Conservation (phyloP, 1,140 invertebrate genomes). For the Zaprionus camerounensis region DNA sequence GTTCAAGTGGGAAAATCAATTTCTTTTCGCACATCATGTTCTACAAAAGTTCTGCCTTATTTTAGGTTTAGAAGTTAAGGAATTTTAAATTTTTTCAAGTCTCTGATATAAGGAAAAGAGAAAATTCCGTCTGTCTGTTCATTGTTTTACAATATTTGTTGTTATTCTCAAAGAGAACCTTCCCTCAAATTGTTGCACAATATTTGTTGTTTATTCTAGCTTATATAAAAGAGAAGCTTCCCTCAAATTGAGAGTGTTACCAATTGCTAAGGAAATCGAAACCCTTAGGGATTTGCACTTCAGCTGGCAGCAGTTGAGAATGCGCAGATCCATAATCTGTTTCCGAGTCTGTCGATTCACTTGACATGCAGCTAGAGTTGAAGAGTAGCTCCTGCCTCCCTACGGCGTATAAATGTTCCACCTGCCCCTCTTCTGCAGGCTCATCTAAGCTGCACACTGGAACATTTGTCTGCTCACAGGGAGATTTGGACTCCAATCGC, state of each 20-base stretch:
- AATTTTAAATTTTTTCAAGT: too few relatives aligned
- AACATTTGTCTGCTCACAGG: neutral
- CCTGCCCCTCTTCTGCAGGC: neutral
- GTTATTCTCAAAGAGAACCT: neutral
- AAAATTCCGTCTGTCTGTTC: too few relatives aligned
- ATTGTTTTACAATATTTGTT: too few relatives aligned
- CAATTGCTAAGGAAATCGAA: conserved; percentile 81
- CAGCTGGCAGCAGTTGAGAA: conserved; percentile 49
- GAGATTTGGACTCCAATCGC: neutral
- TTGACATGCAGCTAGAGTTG: neutral
- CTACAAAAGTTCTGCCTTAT: neutral
- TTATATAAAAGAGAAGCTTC: neutral
- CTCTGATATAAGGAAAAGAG: too few relatives aligned
- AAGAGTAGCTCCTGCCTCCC: neutral
- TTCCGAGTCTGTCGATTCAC: conserved; percentile 49
- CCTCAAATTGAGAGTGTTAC: conserved; percentile 39
- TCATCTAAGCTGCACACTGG: neutral
- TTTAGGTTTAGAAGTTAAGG: neutral
- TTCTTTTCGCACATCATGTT: too few relatives aligned
- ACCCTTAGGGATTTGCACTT: conserved; percentile 67
- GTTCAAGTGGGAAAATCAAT: too few relatives aligned
- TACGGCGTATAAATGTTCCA: neutral
- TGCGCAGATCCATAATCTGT: conserved; percentile 40
- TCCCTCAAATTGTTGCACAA: neutral
- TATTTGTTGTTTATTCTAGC: neutral